A percentile compares a stretch with the other conserved stretches of the same genome.
Conservation (phyloP, 1,140 invertebrate species). For the Drosophila arizonae region DNA sequence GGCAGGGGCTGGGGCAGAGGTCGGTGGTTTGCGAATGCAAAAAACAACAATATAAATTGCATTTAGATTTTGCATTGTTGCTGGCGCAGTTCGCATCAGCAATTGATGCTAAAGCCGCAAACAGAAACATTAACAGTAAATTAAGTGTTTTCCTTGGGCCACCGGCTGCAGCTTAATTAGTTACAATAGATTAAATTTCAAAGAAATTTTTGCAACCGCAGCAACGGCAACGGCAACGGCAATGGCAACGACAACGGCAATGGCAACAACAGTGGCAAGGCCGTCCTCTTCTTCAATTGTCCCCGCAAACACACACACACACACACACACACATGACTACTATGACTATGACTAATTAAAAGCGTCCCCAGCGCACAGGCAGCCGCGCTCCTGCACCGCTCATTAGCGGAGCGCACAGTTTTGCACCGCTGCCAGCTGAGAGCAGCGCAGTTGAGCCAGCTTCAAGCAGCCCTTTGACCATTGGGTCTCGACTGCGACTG, state of each 20-base stretch:
- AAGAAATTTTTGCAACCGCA: slow-evolving; percentile 71
- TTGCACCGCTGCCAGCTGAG: slow-evolving; percentile 44
- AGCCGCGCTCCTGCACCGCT: slow-evolving; percentile 23
- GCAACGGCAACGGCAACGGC: slow-evolving; percentile 6
- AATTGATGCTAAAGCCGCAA: slow-evolving; percentile 66
- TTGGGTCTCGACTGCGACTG: not conserved
- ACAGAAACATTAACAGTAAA: slow-evolving; percentile 73
- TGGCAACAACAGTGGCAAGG: slow-evolving; percentile 1
- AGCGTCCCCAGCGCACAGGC: slow-evolving; percentile 22
- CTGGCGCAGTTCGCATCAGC: slow-evolving; percentile 24
- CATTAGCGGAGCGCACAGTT: slow-evolving; percentile 49
- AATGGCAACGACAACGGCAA: too few species aligned
- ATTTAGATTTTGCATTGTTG: slow-evolving; percentile 27
- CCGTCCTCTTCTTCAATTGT: slow-evolving; percentile 2
- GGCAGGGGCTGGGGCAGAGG: not conserved
- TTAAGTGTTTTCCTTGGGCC: slow-evolving; percentile 66
- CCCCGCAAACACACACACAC: not conserved
- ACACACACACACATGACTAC: slow-evolving; percentile 26
- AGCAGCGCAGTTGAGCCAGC: slow-evolving; percentile 7
- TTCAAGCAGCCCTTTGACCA: not conserved
- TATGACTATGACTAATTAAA: slow-evolving; percentile 73
- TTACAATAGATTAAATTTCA: slow-evolving; percentile 82
- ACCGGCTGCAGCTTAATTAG: slow-evolving; percentile 64
- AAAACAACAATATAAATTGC: slow-evolving; percentile 1
- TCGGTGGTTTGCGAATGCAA: too few species aligned